Evolutionary conservation across 1,140 invertebrate genomes (phyloP).

Genomic region (Trichonephila clavata): DNA sequence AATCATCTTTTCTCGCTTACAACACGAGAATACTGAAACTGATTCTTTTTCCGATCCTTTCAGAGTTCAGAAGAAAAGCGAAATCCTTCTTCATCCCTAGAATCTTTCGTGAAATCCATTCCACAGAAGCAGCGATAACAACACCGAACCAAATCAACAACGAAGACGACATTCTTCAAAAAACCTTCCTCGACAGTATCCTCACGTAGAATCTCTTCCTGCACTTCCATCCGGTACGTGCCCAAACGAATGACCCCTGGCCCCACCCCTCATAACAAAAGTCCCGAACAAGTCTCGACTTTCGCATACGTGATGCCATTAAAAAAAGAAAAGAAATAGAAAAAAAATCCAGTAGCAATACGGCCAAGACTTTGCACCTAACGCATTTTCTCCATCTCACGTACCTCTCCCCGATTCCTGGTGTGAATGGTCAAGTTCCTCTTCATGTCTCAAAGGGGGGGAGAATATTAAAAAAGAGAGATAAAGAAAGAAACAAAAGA

Average conservation of each 20-base stretch:
- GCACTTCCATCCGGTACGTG: constrained; percentile 31
- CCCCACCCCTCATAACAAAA: background rate
- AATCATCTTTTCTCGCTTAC: too few species aligned
- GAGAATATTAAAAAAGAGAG: constrained; percentile 58
- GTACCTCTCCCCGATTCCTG: background rate
- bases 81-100: background rate
- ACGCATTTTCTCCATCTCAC: constrained; percentile 12
- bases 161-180: background rate
- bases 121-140: background rate
- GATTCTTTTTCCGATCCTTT: too few species aligned
- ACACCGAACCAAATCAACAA: background rate
- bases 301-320: constrained; percentile 35
- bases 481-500: background rate
- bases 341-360: constrained; percentile 48
- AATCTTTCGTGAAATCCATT: background rate
- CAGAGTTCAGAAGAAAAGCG: background rate
- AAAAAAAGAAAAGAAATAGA: constrained; percentile 1
- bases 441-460: background rate
- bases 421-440: constrained; percentile 21
- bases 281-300: background rate
- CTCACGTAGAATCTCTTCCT: constrained; percentile 31
- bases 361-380: background rate
- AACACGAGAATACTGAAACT: too few species aligned
- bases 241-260: background rate
- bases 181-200: constrained; percentile 7